Conservation (phyloP, 1,140 invertebrate genomes). For the Wiebesia pumilae region DNA sequence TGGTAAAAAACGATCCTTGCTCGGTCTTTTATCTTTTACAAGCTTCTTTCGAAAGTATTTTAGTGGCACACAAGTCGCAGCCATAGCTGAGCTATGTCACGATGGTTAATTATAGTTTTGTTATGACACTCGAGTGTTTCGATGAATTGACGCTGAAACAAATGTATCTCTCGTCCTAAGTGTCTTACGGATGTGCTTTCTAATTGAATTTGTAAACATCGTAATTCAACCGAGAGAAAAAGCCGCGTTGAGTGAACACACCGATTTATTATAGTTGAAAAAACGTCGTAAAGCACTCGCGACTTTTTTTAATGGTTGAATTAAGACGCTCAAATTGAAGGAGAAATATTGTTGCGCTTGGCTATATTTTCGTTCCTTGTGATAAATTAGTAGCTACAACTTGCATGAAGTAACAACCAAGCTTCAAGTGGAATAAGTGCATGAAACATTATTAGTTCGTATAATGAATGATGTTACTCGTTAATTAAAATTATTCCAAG, state of each 20-base stretch:
- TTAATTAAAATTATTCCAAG: background rate
- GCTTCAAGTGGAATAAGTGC: background rate
- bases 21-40: background rate
- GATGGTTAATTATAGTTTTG: conserved; percentile 75
- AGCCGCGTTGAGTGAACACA: background rate
- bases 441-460: background rate
- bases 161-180: conserved; percentile 68
- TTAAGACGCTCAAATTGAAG: conserved; percentile 49
- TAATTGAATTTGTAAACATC: conserved; percentile 76
- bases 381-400: background rate
- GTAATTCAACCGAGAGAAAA: conserved; percentile 67
- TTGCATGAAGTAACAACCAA: conserved; percentile 3
- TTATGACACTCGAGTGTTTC: conserved; percentile 72
- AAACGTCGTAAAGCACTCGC: conserved; percentile 65
- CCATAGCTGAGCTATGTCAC: background rate
- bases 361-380: conserved; percentile 3
- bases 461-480: background rate
- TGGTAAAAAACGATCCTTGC: background rate
- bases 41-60: conserved; percentile 22
- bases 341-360: background rate
- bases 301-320: conserved; percentile 41
- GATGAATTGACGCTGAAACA: conserved; percentile 75
- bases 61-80: background rate
- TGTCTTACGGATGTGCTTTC: conserved; percentile 62
- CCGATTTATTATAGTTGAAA: conserved; percentile 52